Conservation (phyloP, 2,113 vertebrate genomes). For the Redunca redunca region DNA sequence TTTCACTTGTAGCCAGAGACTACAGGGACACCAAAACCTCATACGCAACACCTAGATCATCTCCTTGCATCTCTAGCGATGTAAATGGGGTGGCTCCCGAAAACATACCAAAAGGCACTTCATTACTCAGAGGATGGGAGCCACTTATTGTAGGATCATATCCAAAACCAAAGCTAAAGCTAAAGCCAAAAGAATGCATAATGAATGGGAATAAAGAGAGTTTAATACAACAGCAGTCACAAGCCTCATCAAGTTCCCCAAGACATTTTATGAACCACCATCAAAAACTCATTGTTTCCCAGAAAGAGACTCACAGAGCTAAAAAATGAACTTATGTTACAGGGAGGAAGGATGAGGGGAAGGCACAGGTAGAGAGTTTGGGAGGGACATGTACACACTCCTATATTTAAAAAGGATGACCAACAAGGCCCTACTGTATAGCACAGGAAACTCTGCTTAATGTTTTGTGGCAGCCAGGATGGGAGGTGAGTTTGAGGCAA, state of each 20-base stretch:
- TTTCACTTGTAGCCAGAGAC: not conserved
- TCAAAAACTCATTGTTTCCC: constrained; percentile 48
- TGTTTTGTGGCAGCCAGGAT: not conserved
- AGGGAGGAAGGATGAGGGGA: not conserved
- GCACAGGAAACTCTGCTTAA: not conserved
- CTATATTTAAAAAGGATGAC: not conserved
- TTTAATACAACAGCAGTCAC: constrained; percentile 43
- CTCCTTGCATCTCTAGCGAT: not conserved
- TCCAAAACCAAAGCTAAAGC: not conserved
- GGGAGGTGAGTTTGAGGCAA: not conserved
- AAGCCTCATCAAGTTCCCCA: constrained; percentile 43
- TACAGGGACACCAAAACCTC: not conserved
- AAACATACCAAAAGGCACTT: not conserved
- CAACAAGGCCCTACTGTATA: not conserved
- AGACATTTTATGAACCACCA: not conserved
- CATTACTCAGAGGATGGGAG: not conserved
- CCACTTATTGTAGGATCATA: not conserved
- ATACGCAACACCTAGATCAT: not conserved
- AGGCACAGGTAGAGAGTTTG: not conserved
- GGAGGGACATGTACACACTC: not conserved
- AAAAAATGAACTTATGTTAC: not conserved
- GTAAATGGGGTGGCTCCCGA: not conserved
- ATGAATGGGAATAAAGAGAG: constrained; percentile 32
- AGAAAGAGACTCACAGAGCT: not conserved
- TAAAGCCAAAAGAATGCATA: constrained; percentile 8